Base-by-base conservation (phyloP, 2,113 vertebrate genomes). In the Osmerus eperlanus region DNA sequence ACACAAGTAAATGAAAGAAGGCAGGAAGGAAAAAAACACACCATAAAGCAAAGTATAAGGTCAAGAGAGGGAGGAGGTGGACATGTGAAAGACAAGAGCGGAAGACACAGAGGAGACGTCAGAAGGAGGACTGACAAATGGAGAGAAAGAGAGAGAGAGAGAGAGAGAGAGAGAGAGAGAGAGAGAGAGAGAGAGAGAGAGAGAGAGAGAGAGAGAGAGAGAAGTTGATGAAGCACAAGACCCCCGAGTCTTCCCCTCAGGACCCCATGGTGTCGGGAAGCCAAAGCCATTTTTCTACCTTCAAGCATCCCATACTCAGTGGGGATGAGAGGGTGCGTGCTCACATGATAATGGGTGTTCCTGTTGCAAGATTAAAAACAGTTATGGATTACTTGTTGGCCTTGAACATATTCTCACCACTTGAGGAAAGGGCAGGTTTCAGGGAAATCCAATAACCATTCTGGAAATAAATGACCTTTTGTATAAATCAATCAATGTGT, bases 381-480 rank as follows among this genome's bases (percentile, higher is more conserved):
- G 15, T 3, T 56, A 23, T 23, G 21, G 23, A 16, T 36, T 63
- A 29, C 53, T 51, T 65, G 53, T 19, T 54, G 63, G 19, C n/a
- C 47, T n/a, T 16, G 28, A 28, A 14, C 25, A 18, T 51, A 47
- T 47, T 47, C 16, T 32, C 58, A 64, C 13, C 58, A 51, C n/a
- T 14, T 13, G 19, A 18, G 29, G 12, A 64, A 70, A 58, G 59
- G 52, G 18, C 74, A 70, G 36, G 56, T 79, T 83, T 16, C 60
- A 28, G 63, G 19, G 7, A 77, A 78, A 78, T 77, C 65, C 79
- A 81, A 83, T 79, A 82, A 65, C 69, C 62, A 55, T n/a, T 53
- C 56, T 51, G 47, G 60, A 71, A 54, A n/a, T 55, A 78, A 79
- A 82, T 83, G 76, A 81, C 84, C 84, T 87, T 88, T 79, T 65